phyloP scores from a whole-genome alignment of 2,113 vertebrate species.

The Proteles cristata region DNA sequence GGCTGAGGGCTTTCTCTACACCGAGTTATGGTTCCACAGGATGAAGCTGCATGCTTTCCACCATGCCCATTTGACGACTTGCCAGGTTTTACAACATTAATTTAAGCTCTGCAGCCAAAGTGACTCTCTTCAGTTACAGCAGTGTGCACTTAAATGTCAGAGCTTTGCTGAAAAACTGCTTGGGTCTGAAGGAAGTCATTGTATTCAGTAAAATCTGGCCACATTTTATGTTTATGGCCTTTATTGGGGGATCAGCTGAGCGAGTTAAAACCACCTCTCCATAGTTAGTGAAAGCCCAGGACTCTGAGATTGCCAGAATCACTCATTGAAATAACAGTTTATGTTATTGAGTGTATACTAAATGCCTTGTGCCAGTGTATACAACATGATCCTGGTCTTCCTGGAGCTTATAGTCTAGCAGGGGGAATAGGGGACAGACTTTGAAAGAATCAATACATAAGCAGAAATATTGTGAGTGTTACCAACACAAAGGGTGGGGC shows the following conservation, averaged over 20 bases:
- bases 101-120: conserved; percentile 70
- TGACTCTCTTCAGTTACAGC: conserved; percentile 58
- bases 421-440: not conserved
- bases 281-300: conserved; percentile 54
- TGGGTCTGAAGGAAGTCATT: conserved; percentile 71
- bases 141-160: conserved; percentile 63
- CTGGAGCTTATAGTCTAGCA: not conserved
- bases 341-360: not conserved
- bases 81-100: conserved; percentile 66
- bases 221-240: conserved; percentile 77
- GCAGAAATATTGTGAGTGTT: not conserved
- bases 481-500: not conserved
- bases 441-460: not conserved
- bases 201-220: conserved; percentile 69
- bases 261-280: conserved; percentile 64
- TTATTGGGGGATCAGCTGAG: conserved; percentile 72
- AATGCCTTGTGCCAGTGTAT: not conserved
- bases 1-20: not conserved
- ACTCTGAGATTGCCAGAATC: not conserved
- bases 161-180: conserved; percentile 66
- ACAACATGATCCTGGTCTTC: not conserved
- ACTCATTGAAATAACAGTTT: not conserved
- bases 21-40: not conserved
- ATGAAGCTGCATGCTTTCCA: not conserved
- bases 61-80: conserved; percentile 50